phyloP scores from a whole-genome alignment of 1,140 invertebrate species.

The Nylanderia fulva region DNA sequence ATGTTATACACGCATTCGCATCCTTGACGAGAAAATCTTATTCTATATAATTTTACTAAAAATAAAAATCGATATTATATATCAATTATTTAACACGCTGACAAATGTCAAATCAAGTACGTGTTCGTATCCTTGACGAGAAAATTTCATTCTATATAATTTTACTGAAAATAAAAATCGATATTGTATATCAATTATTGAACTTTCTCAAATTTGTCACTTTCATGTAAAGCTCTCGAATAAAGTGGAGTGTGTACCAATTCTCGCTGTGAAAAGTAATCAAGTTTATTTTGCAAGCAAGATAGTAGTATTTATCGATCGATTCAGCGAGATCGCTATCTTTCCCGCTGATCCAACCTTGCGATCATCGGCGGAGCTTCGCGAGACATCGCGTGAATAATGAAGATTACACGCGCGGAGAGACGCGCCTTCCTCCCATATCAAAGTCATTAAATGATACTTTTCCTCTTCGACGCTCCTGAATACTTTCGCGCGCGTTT shows the following conservation, averaged over 20 bases:
- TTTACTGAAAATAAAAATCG: neutral
- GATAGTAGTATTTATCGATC: conserved; percentile 28
- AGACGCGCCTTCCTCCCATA: conserved; percentile 65
- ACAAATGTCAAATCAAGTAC: conserved; percentile 72
- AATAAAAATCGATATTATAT: neutral
- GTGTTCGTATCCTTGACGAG: conserved; percentile 28
- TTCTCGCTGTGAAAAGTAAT: neutral
- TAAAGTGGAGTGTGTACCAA: neutral
- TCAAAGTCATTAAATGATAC: conserved; percentile 67
- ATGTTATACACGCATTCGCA: conserved; percentile 52
- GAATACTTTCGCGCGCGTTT: conserved; percentile 31
- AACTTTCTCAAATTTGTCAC: too few species aligned
- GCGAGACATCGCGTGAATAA: conserved; percentile 67
- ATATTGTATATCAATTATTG: too few species aligned
- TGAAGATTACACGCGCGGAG: conserved; percentile 64
- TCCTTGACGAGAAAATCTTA: neutral
- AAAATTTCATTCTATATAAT: neutral
- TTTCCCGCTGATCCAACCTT: conserved; percentile 25
- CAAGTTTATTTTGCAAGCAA: neutral
- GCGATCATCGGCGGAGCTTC: conserved; percentile 37
- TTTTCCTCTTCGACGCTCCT: conserved; percentile 31
- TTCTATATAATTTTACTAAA: conserved; percentile 31
- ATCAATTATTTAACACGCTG: too few species aligned
- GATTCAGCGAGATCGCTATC: conserved; percentile 37
- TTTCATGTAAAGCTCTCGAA: neutral